Base-by-base conservation (phyloP, 2,888 invertebrate genomes). In the Rhopalosiphum nymphaeae region DNA sequence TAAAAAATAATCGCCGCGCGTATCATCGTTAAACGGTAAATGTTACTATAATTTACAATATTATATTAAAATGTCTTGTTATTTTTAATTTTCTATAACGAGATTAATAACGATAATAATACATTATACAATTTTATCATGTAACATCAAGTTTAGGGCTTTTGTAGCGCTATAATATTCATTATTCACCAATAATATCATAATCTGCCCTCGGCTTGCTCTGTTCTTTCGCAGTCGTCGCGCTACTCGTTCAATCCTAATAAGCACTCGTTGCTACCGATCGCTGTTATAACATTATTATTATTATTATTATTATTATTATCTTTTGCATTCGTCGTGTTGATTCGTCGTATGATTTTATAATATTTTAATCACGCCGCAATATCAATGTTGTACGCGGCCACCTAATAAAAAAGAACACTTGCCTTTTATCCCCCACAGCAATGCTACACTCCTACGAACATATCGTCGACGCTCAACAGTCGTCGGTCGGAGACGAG, bases 401-500 rank as follows among this genome's bases (percentile, higher is more conserved):
- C 7, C 36, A 36, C 21, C 78, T 78, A 78, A 78, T 78, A 36
- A 36, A 78, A 78, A 7, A 16, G 16, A 67, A 67, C 67, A 11
- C 1, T 44, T 57, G 44, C n/a, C 61, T 53, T 78, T 78, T 78
- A 44, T 25, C 25, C 11, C n/a, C 5, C 44, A 44, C 11, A 85
- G 93, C 61, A 61, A 94, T 94, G 90, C 93, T 90, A 25, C 93
- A 85, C 36, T 94, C 93, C 1, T 61, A 86, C 57, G 93, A 90
- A 25, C 89, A 56, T 49, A 57, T 21, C 49, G 56, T 26, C 16
- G 85, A 49, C 61, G 26, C 46, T 25, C 89, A 93, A 4, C 93
- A 90, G 49, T 86, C 85, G 88, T 53, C 49, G 46, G 85, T 61
- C 89, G 94, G 93, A 29, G 97, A 97, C 95, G 97, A 97, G 95